A percentile compares a stretch with the other conserved stretches of the same genome.
Evolutionary conservation across 37 sponge, comb jelly and placozoan genomes (phyloP).

Genomic region (Geodia barretti): DNA sequence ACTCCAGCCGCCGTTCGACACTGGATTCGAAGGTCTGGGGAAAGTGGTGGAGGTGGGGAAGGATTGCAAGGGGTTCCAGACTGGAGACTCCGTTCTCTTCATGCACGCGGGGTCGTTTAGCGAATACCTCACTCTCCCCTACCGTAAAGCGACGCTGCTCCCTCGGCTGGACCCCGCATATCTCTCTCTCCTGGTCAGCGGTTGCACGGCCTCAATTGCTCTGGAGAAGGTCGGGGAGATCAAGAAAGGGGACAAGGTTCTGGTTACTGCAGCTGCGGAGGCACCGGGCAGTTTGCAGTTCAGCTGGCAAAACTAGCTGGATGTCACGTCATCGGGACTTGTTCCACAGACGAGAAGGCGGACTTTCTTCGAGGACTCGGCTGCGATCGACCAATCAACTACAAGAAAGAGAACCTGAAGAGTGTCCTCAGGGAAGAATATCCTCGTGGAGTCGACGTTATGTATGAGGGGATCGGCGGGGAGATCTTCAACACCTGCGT

Average conservation of each 20-base stretch:
- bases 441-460: constrained; percentile 67
- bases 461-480: constrained; percentile 77
- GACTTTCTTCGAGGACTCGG: constrained; percentile 62
- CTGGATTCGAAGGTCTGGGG: constrained; percentile 71
- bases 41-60: constrained; percentile 49
- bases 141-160: constrained; percentile 35
- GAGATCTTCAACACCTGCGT: constrained; percentile 75
- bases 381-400: constrained; percentile 82
- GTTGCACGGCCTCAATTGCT: constrained; percentile 67
- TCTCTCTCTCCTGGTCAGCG: constrained; percentile 65
- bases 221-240: constrained; percentile 63
- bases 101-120: constrained; percentile 56
- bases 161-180: constrained; percentile 51
- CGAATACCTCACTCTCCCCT: constrained; percentile 59
- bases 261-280: constrained; percentile 89
- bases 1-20: constrained; percentile 59
- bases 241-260: constrained; percentile 45
- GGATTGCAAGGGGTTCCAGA: constrained; percentile 25
- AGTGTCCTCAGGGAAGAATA: constrained; percentile 62
- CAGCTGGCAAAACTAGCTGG: constrained; percentile 81
- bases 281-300: constrained; percentile 87
- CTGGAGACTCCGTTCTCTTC: constrained; percentile 53
- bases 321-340: constrained; percentile 88
- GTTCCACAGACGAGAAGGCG: constrained; percentile 69
- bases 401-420: constrained; percentile 67